phyloP scores from a whole-genome alignment of 2,113 vertebrate species.

The Tamias sibiricus region DNA sequence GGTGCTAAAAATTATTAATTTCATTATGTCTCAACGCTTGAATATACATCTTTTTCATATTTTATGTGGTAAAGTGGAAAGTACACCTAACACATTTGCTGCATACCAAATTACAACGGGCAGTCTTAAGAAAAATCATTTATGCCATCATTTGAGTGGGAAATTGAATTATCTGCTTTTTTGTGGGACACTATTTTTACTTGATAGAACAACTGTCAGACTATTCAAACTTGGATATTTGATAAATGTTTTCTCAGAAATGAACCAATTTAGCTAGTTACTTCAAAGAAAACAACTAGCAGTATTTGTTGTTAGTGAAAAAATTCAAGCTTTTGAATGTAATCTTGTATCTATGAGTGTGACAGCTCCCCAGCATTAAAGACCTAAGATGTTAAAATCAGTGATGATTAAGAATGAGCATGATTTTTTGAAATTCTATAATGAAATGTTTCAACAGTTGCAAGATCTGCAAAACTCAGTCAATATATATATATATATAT shows the following conservation, averaged over 20 bases:
- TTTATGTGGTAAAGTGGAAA: not conserved
- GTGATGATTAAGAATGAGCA: slow-evolving; percentile 53
- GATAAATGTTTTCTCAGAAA: slow-evolving; percentile 48
- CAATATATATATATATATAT: too few species aligned
- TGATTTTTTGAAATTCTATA: slow-evolving; percentile 30
- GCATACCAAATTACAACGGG: not conserved
- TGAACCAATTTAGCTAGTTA: slow-evolving; percentile 14
- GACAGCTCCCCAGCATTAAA: slow-evolving; percentile 24
- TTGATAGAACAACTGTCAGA: slow-evolving; percentile 52
- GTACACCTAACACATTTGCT: not conserved
- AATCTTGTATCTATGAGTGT: not conserved
- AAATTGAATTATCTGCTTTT: slow-evolving; percentile 26
- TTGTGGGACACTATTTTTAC: slow-evolving; percentile 39
- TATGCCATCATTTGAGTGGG: slow-evolving; percentile 4
- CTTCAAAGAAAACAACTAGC: slow-evolving; percentile 11
- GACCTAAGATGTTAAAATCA: slow-evolving; percentile 10
- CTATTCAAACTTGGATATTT: slow-evolving; percentile 20
- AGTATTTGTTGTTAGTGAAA: slow-evolving; percentile 38
- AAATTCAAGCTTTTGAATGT: slow-evolving; percentile 51
- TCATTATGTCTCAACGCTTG: not conserved
- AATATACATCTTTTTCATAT: not conserved
- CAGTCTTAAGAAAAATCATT: not conserved
- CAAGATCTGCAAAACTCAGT: slow-evolving; percentile 47
- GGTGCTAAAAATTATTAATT: not conserved
- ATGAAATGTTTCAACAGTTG: slow-evolving; percentile 42